These are phyloP conservation scores for Cranoglanis bouderius DNA, from an alignment of 2,113 vertebrate genomes.

Conservation along the genomic window DNA sequence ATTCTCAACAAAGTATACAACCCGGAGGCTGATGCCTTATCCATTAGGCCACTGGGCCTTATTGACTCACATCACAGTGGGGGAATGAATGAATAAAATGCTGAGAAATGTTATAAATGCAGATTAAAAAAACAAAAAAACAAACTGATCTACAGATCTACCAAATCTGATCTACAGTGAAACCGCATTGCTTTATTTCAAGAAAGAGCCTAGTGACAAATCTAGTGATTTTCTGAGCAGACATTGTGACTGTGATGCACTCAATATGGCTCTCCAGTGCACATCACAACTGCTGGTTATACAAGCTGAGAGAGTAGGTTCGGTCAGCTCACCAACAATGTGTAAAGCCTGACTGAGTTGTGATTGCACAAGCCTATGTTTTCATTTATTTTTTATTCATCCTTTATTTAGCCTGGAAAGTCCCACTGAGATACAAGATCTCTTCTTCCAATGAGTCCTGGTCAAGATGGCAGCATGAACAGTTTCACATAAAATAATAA, in stretches of 20 bases:
- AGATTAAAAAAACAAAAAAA: not conserved
- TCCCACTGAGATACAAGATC: no score
- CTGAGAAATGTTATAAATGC: not conserved
- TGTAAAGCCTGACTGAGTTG: not conserved
- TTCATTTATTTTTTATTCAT: no score
- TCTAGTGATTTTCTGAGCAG: not conserved
- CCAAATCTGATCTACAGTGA: not conserved
- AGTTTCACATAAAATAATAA: no score
- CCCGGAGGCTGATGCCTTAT: constrained; percentile 99
- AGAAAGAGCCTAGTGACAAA: not conserved
- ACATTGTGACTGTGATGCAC: not conserved
- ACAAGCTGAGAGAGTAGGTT: not conserved
- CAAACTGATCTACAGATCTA: not conserved
- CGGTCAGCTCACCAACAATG: not conserved
- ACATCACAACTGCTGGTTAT: not conserved
- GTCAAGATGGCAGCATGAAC: no score
- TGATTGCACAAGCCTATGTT: not conserved
- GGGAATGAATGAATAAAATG: not conserved
- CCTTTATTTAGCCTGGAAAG: no score
- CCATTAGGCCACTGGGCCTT: constrained; percentile 77
- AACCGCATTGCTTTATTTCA: not conserved
- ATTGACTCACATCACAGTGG: not conserved
- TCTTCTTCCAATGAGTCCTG: no score
- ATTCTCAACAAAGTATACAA: constrained; percentile 29
- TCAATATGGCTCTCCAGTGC: not conserved